Evolutionary conservation across 2,113 vertebrate species (phyloP).

Genomic region (Brachypteracias leptosomus): DNA sequence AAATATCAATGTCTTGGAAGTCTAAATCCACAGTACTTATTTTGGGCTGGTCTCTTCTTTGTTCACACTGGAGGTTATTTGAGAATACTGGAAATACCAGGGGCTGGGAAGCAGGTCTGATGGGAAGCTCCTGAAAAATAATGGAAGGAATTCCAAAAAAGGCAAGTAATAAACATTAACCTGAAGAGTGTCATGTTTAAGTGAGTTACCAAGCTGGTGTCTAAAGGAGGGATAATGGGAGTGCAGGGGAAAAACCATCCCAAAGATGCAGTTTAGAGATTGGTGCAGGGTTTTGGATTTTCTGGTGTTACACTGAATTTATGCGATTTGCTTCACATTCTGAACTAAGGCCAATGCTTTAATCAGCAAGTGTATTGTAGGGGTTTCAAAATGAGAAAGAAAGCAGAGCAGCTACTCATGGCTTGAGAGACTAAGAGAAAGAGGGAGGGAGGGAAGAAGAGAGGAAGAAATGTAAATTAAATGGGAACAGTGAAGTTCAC

Average conservation of each 20-base stretch:
- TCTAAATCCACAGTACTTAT: not conserved
- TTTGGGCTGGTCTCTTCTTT: not conserved
- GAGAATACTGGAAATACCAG: not conserved
- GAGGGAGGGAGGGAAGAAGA: not conserved
- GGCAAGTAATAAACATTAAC: not conserved
- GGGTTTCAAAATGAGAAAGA: not conserved
- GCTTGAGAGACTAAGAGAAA: not conserved
- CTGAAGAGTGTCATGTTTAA: accelerated
- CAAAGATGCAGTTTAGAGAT: not conserved
- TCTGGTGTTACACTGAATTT: not conserved
- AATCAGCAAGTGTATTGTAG: not conserved
- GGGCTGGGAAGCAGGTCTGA: not conserved
- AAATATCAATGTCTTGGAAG: not conserved
- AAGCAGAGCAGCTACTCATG: not conserved
- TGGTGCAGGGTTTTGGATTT: not conserved
- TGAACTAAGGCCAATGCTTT: not conserved
- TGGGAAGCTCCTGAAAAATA: not conserved
- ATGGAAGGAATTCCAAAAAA: not conserved
- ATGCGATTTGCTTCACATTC: not conserved
- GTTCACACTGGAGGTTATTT: not conserved
- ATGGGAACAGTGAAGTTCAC: not conserved
- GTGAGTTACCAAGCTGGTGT: not conserved
- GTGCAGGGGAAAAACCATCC: not conserved
- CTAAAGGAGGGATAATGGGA: not conserved
- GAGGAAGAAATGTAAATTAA: conserved; percentile 26